Evolutionary conservation across 2,797 vertebrate genomes (phyloP), one percentile per base, ranked within the genome.

Genomic region (Tenualosa thibaudeaui): DNA sequence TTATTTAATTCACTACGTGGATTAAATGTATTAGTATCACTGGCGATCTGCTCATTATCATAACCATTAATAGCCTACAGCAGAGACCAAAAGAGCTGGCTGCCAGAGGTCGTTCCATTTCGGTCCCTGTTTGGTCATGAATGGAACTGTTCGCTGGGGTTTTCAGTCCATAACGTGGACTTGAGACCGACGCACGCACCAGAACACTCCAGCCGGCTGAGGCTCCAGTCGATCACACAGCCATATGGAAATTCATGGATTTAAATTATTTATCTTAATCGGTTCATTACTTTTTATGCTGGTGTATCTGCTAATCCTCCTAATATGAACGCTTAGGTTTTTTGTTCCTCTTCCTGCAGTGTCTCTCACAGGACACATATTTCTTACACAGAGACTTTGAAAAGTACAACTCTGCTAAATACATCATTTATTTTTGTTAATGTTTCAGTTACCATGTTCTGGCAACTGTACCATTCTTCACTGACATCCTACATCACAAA

Each of bases 201-300:
- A 26, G 89, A 86, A 84, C 89, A 84, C 87, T 88, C 88, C 85
- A 87, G 87, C 89, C 88, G 89, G 82, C 86, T 86, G 88, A 84
- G 84, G 88, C 88, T 93, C 91, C 93, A 89, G 89, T 92, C 94
- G 89, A 91, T 90, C 93, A 93, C 92, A 94, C 93, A 91, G 89
- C 92, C 94, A 95, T 94, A 95, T 94, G 94, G 94, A 94, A 89
- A 92, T 92, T 93, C 88, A 68, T 86, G 90, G 93, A 95, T 94
- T 95, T 94, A 92, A 95, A 96, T 95, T 93, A 95, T 95, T 95
- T 94, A 94, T 91, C 88, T 92, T 93, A 92, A 95, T 94, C 93
- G 93, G 94, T 92, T 94, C 94, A 95, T 96, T 95, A 94, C 91
- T 92, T 94, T 95, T 94, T 93, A 95, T 94, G 92, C 93, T 88